Evolutionary conservation across 1,140 invertebrate genomes (phyloP).

Genomic region (Drosophila fuyamai): DNA sequence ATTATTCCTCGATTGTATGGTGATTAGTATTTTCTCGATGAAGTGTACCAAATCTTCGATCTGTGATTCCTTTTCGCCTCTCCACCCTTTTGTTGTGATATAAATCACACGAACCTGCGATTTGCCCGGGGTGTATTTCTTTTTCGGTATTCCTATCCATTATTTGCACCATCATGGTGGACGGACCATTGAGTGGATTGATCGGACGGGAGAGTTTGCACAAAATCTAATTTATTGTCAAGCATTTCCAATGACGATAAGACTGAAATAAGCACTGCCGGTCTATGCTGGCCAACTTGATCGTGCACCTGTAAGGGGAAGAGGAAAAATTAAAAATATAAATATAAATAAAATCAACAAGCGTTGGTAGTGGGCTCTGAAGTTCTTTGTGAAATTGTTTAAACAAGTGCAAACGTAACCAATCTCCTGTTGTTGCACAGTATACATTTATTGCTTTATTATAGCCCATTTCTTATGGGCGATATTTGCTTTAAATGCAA

Average conservation of each 20-base stretch:
- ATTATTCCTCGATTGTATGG: not conserved
- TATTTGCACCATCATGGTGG: constrained; percentile 67
- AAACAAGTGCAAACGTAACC: constrained; percentile 77
- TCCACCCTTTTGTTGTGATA: constrained; percentile 46
- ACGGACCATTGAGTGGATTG: constrained; percentile 56
- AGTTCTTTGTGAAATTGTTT: constrained; percentile 58
- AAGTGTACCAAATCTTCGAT: constrained; percentile 33
- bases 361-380: constrained; percentile 14
- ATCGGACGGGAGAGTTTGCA: constrained; percentile 63
- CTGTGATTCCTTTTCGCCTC: constrained; percentile 17
- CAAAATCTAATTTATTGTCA: constrained; percentile 81
- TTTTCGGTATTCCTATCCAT: constrained; percentile 15
- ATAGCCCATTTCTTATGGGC: constrained; percentile 59
- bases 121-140: constrained; percentile 37
- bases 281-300: constrained; percentile 57
- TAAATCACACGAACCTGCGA: constrained; percentile 69
- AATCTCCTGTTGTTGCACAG: constrained; percentile 62
- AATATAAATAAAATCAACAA: constrained; percentile 37
- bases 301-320: constrained; percentile 66
- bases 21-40: not conserved
- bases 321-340: constrained; percentile 28
- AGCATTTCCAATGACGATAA: constrained; percentile 71
- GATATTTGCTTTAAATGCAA: constrained; percentile 73
- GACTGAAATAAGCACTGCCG: constrained; percentile 42
- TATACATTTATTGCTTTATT: constrained; percentile 19